Evolutionary conservation across 2,113 vertebrate genomes (phyloP).

Genomic region (Pluvianellus socialis): DNA sequence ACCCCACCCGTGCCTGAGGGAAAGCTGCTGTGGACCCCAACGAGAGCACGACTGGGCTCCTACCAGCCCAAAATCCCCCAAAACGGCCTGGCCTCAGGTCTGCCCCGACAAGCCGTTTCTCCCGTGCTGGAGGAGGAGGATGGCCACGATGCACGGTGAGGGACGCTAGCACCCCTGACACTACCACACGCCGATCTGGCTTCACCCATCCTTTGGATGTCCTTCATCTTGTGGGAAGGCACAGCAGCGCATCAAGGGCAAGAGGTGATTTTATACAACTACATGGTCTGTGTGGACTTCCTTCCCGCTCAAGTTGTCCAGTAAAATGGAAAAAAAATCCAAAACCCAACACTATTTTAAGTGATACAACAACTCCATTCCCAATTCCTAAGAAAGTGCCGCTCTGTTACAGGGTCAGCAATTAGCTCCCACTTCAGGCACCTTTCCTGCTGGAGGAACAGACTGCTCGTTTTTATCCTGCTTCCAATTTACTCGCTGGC

Average conservation of each 20-base stretch:
- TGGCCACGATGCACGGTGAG: rapidly evolving
- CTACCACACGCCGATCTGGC: rapidly evolving
- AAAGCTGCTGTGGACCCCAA: not conserved
- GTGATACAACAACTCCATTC: not conserved
- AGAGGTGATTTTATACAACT: not conserved
- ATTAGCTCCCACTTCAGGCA: not conserved
- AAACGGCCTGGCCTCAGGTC: not conserved
- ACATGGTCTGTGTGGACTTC: rapidly evolving
- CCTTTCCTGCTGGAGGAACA: not conserved
- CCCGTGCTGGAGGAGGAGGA: not conserved
- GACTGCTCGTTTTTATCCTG: not conserved
- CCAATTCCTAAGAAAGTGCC: not conserved
- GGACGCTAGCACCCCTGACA: not conserved
- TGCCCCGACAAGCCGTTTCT: not conserved
- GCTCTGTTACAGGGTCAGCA: not conserved
- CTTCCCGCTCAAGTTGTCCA: not conserved
- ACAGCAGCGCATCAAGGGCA: not conserved
- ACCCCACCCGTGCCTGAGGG: not conserved
- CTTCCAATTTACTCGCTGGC: not conserved
- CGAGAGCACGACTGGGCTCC: rapidly evolving
- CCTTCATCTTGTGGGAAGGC: not conserved
- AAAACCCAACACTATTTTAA: not conserved
- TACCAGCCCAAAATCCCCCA: rapidly evolving
- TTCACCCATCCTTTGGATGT: rapidly evolving
- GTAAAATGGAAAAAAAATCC: not conserved